Conservation (phyloP, 2,113 vertebrate genomes). For the Bos taurus region DNA sequence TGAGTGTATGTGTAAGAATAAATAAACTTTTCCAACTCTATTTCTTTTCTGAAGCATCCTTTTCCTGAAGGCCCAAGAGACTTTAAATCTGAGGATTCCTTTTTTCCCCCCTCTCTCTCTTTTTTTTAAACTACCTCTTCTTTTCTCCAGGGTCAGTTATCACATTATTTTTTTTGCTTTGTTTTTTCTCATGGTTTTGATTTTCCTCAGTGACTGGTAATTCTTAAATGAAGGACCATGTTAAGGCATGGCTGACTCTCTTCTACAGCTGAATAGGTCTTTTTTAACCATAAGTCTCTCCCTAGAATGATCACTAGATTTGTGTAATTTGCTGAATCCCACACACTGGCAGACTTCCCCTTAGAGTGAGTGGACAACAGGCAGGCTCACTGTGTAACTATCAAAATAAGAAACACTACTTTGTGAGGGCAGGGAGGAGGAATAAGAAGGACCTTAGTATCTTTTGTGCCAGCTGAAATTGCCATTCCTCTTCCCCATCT, state of each 20-base stretch:
- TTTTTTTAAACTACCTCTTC: not conserved
- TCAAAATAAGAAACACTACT: not conserved
- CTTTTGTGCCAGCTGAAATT: not conserved
- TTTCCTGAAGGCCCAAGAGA: not conserved
- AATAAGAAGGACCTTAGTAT: not conserved
- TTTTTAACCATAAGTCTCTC: not conserved
- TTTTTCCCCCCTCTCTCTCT: accelerated
- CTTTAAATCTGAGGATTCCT: not conserved
- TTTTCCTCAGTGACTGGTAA: not conserved
- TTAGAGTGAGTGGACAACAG: not conserved
- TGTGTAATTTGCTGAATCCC: not conserved
- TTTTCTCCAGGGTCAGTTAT: not conserved
- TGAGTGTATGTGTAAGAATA: not conserved
- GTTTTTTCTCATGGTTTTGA: not conserved
- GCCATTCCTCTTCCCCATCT: not conserved
- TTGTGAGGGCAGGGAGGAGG: not conserved
- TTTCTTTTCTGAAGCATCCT: constrained; percentile 1
- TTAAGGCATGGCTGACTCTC: not conserved
- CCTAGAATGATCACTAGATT: not conserved
- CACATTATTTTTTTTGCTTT: not conserved
- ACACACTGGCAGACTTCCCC: not conserved
- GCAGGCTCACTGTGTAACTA: not conserved
- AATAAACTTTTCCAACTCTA: not conserved
- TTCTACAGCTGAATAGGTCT: not conserved
- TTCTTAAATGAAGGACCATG: not conserved